These are phyloP conservation scores for Pegea sp. DNA, from an alignment of 23 tunicate genomes.

Conservation along the genomic window DNA sequence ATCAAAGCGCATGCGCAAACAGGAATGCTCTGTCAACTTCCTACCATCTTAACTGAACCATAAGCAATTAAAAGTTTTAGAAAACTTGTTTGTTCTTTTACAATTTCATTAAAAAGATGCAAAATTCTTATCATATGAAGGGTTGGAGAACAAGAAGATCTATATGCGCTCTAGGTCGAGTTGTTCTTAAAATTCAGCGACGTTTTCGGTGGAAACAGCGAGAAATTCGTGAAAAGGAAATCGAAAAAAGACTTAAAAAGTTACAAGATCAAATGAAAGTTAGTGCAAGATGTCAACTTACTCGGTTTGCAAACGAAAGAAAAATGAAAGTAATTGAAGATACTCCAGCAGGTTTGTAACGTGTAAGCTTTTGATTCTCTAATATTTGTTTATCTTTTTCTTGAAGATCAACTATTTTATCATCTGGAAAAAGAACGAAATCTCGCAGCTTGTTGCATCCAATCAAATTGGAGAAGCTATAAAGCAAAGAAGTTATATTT, in stretches of 20 bases:
- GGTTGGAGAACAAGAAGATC: not conserved
- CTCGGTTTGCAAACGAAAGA: not conserved
- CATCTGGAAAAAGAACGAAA: not conserved
- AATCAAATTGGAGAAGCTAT: not conserved
- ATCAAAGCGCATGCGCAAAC: no score
- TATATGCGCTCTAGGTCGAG: not conserved
- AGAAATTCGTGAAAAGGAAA: not conserved
- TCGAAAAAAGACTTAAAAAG: no score
- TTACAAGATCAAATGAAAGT: not conserved
- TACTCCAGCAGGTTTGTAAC: not conserved
- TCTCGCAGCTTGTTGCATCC: not conserved
- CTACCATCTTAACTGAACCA: no score
- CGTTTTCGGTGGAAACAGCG: not conserved
- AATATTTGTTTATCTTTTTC: not conserved
- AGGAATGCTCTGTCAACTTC: no score
- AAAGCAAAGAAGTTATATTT: no score
- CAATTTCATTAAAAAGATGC: no score
- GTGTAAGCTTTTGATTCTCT: not conserved
- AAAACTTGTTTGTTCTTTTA: no score
- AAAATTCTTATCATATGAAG: no score
- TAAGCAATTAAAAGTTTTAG: no score
- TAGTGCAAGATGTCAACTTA: not conserved
- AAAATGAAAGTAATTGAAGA: not conserved
- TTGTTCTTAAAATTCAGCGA: constrained; percentile 1
- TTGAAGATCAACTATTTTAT: not conserved